Conservation (phyloP, 1,140 invertebrate species). For the Lordiphosa clarofinis region DNA sequence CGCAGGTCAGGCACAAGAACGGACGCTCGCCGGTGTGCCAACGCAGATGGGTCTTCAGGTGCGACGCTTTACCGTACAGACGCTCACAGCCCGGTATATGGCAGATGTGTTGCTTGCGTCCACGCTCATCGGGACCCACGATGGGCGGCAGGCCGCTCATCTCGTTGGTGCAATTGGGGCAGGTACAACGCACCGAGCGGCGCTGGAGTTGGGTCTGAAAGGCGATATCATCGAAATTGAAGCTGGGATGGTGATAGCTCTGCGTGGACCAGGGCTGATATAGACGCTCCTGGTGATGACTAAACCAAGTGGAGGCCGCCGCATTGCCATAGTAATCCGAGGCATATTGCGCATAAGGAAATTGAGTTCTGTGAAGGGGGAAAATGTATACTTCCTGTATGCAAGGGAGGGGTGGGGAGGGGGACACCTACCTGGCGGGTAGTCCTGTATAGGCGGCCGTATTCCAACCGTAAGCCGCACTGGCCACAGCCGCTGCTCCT, state of each 20-base stretch:
- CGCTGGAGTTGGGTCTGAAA: constrained; percentile 76
- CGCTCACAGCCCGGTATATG: constrained; percentile 95
- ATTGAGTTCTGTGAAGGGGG: constrained; percentile 59
- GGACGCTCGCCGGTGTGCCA: constrained; percentile 91
- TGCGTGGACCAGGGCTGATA: constrained; percentile 75
- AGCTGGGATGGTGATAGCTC: constrained; percentile 55
- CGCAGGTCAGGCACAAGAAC: constrained; percentile 88
- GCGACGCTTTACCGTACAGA: constrained; percentile 94
- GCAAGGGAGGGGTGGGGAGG: too few species aligned
- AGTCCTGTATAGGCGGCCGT: constrained; percentile 59
- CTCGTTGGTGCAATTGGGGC: constrained; percentile 86
- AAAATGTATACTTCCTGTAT: too few species aligned
- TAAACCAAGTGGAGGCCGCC: constrained; percentile 68
- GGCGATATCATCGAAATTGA: constrained; percentile 75
- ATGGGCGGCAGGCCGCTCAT: constrained; percentile 83
- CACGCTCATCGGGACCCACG: constrained; percentile 82
- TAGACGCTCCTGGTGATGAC: constrained; percentile 70
- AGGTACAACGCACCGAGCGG: constrained; percentile 84
- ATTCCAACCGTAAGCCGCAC: constrained; percentile 73
- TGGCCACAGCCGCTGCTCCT: constrained; percentile 70
- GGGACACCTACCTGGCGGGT: constrained; percentile 72
- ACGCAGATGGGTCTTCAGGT: constrained; percentile 91
- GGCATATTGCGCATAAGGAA: constrained; percentile 76
- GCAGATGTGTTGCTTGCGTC: constrained; percentile 91
- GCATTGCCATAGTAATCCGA: constrained; percentile 75